Conservation (phyloP, 2,888 invertebrate genomes). For the Erannis defoliaria region DNA sequence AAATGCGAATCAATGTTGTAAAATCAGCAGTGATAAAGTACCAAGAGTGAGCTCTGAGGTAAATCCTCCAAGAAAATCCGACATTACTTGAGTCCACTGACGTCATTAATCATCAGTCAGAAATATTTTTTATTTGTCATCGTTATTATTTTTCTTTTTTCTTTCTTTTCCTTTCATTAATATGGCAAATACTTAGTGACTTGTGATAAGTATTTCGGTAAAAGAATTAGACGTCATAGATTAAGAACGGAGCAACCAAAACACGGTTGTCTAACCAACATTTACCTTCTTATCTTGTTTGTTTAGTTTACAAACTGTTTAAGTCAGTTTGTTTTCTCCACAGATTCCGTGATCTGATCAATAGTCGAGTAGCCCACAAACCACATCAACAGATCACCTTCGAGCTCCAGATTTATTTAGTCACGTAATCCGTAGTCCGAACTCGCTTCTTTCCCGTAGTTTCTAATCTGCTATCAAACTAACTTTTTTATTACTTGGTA, state of each 20-base stretch:
- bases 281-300: slow-evolving; percentile 13
- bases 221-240: no score
- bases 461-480: slow-evolving; percentile 79
- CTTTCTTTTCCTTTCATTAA: no score
- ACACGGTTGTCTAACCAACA: neutral
- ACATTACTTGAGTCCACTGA: no score
- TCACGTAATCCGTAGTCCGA: slow-evolving; percentile 73
- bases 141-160: no score
- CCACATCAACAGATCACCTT: slow-evolving; percentile 46
- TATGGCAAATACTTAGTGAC: no score
- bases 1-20: no score
- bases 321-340: slow-evolving; percentile 20
- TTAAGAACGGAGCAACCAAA: neutral
- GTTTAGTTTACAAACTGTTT: slow-evolving; percentile 16
- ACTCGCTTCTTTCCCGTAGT: slow-evolving; percentile 65
- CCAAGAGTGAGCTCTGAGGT: no score
- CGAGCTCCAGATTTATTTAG: slow-evolving; percentile 66
- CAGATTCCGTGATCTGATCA: slow-evolving; percentile 25
- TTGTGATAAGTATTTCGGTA: no score
- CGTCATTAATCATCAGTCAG: no score
- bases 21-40: no score
- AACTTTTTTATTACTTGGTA: slow-evolving; percentile 79
- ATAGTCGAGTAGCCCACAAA: slow-evolving; percentile 27
- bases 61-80: no score
- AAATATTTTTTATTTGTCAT: no score